phyloP scores from a whole-genome alignment of 2,113 vertebrate species.

The Mobula birostris region DNA sequence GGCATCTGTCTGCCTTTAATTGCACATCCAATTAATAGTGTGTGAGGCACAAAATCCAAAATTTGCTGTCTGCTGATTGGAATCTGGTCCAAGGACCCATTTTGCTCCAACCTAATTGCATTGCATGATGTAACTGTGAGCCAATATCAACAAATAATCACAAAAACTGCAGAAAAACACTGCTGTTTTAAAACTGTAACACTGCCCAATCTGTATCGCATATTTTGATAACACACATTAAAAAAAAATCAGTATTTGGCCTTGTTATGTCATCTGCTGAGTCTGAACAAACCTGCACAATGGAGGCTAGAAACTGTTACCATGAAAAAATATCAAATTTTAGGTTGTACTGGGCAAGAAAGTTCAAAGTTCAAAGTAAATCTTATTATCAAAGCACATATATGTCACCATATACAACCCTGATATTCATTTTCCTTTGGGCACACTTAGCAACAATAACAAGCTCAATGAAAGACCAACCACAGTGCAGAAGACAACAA shows the following conservation, averaged over 20 bases:
- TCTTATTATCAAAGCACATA: too few relatives aligned
- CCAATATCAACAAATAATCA: conserved; percentile 24
- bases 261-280: too few relatives aligned
- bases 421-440: too few relatives aligned
- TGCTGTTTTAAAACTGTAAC: background rate
- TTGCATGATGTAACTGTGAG: background rate
- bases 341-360: background rate
- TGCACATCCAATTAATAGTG: conserved; percentile 1
- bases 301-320: background rate
- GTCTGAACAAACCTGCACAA: too few relatives aligned
- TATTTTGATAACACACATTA: background rate
- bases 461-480: too few relatives aligned
- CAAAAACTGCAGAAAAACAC: background rate
- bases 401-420: too few relatives aligned
- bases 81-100: background rate
- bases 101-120: conserved; percentile 12
- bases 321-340: background rate
- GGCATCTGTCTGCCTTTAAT: background rate
- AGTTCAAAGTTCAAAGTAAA: too few relatives aligned
- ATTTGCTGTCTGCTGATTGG: background rate
- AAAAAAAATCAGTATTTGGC: background rate
- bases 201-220: background rate
- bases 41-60: background rate
- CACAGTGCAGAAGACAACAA: too few relatives aligned
- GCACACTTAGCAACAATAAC: too few relatives aligned